phyloP scores from a whole-genome alignment of 37 sponge, comb jelly and placozoan species.

The Eunapius fragilis region DNA sequence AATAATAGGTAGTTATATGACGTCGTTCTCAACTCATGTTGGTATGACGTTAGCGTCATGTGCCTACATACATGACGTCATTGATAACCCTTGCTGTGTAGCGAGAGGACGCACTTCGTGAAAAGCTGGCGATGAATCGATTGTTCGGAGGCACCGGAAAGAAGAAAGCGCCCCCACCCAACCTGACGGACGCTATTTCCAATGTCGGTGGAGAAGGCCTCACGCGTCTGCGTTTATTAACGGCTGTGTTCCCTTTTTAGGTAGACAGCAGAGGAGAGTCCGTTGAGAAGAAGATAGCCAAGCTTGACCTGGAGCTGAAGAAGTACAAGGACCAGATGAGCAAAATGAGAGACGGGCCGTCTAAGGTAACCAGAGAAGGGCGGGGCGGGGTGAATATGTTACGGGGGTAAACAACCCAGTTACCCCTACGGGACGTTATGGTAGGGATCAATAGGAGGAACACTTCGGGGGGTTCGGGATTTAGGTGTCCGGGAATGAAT shows the following conservation, averaged over 20 bases:
- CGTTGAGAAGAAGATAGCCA: conserved; percentile 97
- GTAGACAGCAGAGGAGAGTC: conserved; percentile 90
- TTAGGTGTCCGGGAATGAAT: too few species aligned
- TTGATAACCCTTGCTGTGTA: neutral
- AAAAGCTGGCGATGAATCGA: conserved; percentile 82
- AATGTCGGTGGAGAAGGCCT: conserved; percentile 35
- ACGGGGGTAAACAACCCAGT: too few species aligned
- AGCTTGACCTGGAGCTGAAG: conserved; percentile 93
- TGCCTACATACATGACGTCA: neutral
- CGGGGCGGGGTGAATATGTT: neutral
- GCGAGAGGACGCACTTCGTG: too few species aligned
- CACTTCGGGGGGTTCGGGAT: too few species aligned
- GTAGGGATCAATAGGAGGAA: too few species aligned
- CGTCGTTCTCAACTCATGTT: neutral
- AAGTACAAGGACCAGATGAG: conserved; percentile 98
- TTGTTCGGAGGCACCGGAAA: conserved; percentile 84
- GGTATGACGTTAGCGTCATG: neutral
- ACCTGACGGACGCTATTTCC: conserved; percentile 89
- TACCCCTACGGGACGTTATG: too few species aligned
- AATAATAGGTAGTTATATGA: neutral
- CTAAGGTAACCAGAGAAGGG: conserved; percentile 56
- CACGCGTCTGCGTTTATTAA: too few species aligned
- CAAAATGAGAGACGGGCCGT: conserved; percentile 99
- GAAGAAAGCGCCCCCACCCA: conserved; percentile 94
- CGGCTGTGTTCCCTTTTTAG: too few species aligned